A percentile compares a stretch with the other conserved stretches of the same genome.
These are phyloP conservation scores for Nycteola revayana DNA, from an alignment of 2,888 invertebrate species.

Conservation along the genomic window DNA sequence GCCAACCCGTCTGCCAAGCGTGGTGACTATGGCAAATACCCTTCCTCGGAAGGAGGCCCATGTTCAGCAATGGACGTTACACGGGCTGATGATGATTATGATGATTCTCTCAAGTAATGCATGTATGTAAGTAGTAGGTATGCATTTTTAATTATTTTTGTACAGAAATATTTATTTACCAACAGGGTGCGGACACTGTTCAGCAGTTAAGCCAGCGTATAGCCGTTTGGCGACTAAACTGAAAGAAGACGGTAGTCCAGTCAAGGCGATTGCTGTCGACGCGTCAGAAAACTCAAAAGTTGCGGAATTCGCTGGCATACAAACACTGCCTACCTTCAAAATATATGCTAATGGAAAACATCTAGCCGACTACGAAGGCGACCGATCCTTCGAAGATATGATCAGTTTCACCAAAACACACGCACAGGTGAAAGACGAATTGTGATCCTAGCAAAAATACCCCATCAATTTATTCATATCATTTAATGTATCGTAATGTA, in stretches of 20 bases:
- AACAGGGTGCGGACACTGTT: constrained; percentile 89
- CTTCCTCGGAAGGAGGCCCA: too few relatives aligned
- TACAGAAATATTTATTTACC: constrained; percentile 4
- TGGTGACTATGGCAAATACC: too few relatives aligned
- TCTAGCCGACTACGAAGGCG: constrained; percentile 81
- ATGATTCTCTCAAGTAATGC: too few relatives aligned
- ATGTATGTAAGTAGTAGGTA: too few relatives aligned
- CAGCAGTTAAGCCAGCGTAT: constrained; percentile 85
- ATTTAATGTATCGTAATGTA: constrained; percentile 3
- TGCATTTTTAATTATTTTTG: too few relatives aligned
- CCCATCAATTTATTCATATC: constrained; percentile 1
- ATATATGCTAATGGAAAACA: constrained; percentile 79
- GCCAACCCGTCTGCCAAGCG: too few relatives aligned
- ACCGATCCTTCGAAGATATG: constrained; percentile 79
- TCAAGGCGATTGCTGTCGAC: constrained; percentile 83
- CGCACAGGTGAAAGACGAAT: constrained; percentile 61
- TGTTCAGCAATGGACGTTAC: too few relatives aligned
- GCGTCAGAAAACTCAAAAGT: constrained; percentile 83
- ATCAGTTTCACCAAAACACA: constrained; percentile 65
- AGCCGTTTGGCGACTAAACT: constrained; percentile 79
- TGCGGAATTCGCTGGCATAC: constrained; percentile 82
- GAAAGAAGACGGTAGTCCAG: constrained; percentile 53
- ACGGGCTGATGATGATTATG: too few relatives aligned
- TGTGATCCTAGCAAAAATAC: constrained; percentile 49
- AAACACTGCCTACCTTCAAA: constrained; percentile 86